Conservation (phyloP, 2,797 vertebrate genomes). For the Argentina silus region DNA sequence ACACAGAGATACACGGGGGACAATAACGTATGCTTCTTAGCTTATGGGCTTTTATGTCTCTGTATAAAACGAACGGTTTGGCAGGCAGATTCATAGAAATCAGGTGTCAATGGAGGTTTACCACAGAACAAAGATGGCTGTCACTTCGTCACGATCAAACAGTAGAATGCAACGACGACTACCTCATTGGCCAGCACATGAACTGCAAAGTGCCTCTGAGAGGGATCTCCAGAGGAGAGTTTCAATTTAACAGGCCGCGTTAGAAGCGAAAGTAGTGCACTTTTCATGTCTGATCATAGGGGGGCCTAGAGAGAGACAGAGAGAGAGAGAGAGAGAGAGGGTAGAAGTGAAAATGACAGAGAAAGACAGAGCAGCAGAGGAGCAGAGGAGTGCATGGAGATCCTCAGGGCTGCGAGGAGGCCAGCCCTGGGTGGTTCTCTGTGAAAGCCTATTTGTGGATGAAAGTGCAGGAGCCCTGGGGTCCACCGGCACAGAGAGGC, state of each 20-base stretch:
- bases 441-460: conserved; percentile 81
- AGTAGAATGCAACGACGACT: too few relatives aligned
- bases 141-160: too few relatives aligned
- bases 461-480: conserved; percentile 82
- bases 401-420: conserved; percentile 64
- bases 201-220: conserved; percentile 72
- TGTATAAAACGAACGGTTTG: too few relatives aligned
- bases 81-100: neutral
- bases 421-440: conserved; percentile 72
- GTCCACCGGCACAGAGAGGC: conserved; percentile 80
- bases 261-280: conserved; percentile 60
- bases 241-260: conserved; percentile 66
- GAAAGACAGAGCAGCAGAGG: conserved; percentile 45
- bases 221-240: conserved; percentile 69
- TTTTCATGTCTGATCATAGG: conserved; percentile 61
- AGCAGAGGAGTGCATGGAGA: conserved; percentile 55
- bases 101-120: neutral
- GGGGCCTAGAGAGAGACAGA: conserved; percentile 32
- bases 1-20: too few relatives aligned
- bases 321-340: neutral
- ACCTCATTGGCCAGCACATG: too few relatives aligned
- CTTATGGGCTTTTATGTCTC: too few relatives aligned
- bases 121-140: neutral
- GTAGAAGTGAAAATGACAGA: neutral
- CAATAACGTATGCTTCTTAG: too few relatives aligned